Evolutionary conservation across 30 jellyfish, hydroid and myxozoan species (phyloP).

Genomic region (Aurelia aurita): DNA sequence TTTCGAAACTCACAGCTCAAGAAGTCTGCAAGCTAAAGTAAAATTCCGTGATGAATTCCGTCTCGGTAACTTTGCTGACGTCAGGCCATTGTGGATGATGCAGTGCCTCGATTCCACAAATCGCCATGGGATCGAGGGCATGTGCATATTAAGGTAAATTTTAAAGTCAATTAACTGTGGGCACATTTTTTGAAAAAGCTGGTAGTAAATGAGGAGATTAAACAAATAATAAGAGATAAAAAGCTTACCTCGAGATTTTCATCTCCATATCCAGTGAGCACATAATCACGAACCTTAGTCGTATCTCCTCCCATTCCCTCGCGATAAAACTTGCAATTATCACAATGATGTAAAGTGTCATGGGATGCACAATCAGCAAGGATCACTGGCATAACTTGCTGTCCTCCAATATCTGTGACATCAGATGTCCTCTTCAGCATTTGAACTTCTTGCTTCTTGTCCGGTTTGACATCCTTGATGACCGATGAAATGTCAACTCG

Average conservation of each 20-base stretch:
- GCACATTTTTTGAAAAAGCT: no score
- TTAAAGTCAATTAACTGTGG: no score
- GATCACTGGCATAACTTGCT: constrained; percentile 80
- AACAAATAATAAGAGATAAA: not conserved
- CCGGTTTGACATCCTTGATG: constrained; percentile 56
- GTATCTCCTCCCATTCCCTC: constrained; percentile 89
- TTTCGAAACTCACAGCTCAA: no score
- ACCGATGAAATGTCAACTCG: constrained; percentile 78
- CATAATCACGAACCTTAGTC: constrained; percentile 55
- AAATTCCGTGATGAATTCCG: constrained; percentile 79
- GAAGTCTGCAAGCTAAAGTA: no score
- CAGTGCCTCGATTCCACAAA: constrained; percentile 78
- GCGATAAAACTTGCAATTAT: constrained; percentile 88
- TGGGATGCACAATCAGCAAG: constrained; percentile 86
- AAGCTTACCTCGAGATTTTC: constrained; percentile 44
- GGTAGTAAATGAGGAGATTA: not conserved
- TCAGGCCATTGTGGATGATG: constrained; percentile 90
- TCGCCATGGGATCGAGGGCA: constrained; percentile 75
- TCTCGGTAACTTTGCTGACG: constrained; percentile 60
- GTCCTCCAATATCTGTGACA: constrained; percentile 76
- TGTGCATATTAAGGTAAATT: no score
- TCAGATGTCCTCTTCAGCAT: constrained; percentile 68
- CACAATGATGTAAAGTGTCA: constrained; percentile 91
- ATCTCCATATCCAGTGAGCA: constrained; percentile 51
- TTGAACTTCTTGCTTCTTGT: constrained; percentile 60